These are phyloP conservation scores for Phylloscopus whistleri DNA, from an alignment of 2,113 vertebrate genomes.

Conservation along the genomic window DNA sequence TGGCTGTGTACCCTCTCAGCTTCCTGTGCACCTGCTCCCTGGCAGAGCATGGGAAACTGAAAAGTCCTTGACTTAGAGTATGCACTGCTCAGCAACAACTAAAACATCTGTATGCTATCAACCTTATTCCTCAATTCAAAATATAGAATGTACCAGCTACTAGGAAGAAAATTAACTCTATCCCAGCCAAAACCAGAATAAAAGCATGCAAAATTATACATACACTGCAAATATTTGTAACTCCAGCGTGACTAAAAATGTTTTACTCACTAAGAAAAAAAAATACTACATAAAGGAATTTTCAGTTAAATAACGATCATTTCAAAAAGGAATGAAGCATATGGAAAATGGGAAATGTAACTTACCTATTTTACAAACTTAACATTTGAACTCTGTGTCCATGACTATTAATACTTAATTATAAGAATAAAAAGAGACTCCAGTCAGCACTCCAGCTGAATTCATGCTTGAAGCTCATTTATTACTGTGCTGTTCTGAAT, in stretches of 20 bases:
- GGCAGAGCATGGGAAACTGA: background rate
- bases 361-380: background rate
- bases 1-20: accelerated
- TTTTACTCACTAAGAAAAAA: background rate
- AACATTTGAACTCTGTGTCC: background rate
- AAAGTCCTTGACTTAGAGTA: background rate
- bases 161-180: background rate
- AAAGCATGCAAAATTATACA: background rate
- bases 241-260: background rate
- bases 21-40: background rate
- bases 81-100: background rate
- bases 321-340: background rate
- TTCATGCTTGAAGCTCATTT: background rate
- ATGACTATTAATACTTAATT: background rate
- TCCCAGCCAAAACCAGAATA: background rate
- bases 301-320: background rate
- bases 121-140: background rate
- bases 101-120: background rate
- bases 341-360: background rate
- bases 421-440: background rate
- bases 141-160: background rate
- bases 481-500: background rate
- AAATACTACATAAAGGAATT: background rate
- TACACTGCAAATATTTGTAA: background rate
- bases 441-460: background rate